Conservation (phyloP, 2,113 vertebrate genomes). For the Azemiops feae region DNA sequence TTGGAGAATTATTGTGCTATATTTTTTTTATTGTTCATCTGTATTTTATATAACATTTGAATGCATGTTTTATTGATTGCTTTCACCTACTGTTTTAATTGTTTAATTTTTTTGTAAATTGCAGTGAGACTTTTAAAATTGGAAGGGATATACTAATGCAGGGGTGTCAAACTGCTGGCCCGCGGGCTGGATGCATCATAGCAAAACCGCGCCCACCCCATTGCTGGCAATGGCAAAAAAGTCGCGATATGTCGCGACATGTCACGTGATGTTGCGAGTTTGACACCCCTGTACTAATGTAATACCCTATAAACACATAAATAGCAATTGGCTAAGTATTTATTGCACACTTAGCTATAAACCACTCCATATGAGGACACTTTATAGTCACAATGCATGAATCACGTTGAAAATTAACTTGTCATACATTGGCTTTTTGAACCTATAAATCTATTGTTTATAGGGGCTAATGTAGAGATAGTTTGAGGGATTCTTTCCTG, state of each 20-base stretch:
- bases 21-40: neutral
- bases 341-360: neutral
- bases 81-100: neutral
- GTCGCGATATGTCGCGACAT: no score
- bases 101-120: neutral
- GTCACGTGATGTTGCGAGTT: no score
- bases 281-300: neutral
- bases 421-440: neutral
- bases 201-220: no score
- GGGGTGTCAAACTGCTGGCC: no score
- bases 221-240: no score
- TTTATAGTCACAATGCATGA: neutral
- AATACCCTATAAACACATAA: neutral
- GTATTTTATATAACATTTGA: neutral
- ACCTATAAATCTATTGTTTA: neutral
- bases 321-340: neutral
- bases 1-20: neutral
- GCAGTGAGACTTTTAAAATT: neutral
- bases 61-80: neutral
- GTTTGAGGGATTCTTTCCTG: neutral
- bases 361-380: neutral
- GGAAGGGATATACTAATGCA: neutral
- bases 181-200: no score
- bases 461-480: neutral
- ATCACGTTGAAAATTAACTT: neutral